Evolutionary conservation across 2,113 vertebrate species (phyloP).

Genomic region (Lepus americanus): DNA sequence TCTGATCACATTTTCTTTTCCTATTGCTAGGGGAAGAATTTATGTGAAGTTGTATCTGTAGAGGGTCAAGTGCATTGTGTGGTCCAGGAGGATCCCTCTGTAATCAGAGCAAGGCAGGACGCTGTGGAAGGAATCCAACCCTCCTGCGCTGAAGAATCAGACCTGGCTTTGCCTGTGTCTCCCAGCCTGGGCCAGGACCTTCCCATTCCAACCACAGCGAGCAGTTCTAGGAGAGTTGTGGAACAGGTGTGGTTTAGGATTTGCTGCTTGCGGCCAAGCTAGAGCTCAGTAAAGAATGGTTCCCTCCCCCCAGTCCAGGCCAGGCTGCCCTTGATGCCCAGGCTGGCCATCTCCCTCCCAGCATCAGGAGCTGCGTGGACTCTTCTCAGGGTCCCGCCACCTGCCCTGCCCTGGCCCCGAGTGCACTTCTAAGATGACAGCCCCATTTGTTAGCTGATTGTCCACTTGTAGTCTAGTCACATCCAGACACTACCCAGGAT

Average conservation of each 20-base stretch:
- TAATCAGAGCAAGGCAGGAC: not conserved
- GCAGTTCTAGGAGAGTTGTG: not conserved
- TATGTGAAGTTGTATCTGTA: not conserved
- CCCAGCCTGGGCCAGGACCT: not conserved
- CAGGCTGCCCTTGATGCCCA: no score
- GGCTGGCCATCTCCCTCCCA: not conserved
- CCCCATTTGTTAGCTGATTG: not conserved
- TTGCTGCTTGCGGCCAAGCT: not conserved
- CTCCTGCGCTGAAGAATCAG: not conserved
- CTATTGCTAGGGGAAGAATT: not conserved
- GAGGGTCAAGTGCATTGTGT: not conserved
- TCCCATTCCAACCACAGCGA: not conserved
- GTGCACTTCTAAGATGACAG: not conserved
- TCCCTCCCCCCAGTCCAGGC: not conserved
- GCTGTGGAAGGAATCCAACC: not conserved
- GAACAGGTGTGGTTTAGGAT: not conserved
- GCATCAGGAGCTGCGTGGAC: not conserved
- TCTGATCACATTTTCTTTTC: not conserved
- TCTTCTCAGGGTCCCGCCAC: not conserved
- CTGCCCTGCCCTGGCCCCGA: not conserved
- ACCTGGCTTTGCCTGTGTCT: not conserved
- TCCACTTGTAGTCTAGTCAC: constrained; percentile 49
- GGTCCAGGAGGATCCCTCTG: not conserved
- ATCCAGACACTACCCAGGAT: not conserved
- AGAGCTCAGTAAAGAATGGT: not conserved